Conservation (phyloP, 2,113 vertebrate genomes). For the Pangasianodon hypophthalmus region DNA sequence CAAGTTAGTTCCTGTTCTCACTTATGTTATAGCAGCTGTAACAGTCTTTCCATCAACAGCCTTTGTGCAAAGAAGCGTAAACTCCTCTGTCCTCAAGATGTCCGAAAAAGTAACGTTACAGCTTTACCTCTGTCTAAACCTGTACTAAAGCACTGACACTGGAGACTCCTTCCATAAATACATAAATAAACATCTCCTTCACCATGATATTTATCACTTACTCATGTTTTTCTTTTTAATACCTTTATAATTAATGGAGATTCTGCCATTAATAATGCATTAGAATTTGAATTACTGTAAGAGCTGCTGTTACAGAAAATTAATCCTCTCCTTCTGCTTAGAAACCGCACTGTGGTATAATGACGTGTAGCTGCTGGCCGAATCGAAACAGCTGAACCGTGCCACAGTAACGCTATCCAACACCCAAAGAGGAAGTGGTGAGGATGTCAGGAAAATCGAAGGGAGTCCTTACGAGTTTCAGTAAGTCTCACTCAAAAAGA, state of each 20-base stretch:
- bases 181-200: background rate
- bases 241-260: background rate
- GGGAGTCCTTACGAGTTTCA: background rate
- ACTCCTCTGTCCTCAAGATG: too few relatives aligned
- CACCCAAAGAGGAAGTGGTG: background rate
- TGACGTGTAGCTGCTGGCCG: background rate
- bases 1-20: too few relatives aligned
- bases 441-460: background rate
- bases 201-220: too few relatives aligned
- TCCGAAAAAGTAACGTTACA: too few relatives aligned
- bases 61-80: too few relatives aligned
- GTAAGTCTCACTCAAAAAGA: background rate
- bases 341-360: background rate
- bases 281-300: background rate
- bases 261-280: background rate
- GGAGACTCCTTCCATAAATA: background rate
- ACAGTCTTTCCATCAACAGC: too few relatives aligned
- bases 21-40: too few relatives aligned
- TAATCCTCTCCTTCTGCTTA: background rate
- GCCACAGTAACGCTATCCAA: background rate
- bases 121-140: background rate
- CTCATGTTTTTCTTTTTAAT: too few relatives aligned
- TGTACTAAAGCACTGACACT: background rate
- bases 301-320: background rate
- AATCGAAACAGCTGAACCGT: background rate